Percentiles rank a stretch among this genome's conserved stretches.
Conservation (phyloP, 1,140 invertebrate genomes). For the Zaprionus vittiger region DNA sequence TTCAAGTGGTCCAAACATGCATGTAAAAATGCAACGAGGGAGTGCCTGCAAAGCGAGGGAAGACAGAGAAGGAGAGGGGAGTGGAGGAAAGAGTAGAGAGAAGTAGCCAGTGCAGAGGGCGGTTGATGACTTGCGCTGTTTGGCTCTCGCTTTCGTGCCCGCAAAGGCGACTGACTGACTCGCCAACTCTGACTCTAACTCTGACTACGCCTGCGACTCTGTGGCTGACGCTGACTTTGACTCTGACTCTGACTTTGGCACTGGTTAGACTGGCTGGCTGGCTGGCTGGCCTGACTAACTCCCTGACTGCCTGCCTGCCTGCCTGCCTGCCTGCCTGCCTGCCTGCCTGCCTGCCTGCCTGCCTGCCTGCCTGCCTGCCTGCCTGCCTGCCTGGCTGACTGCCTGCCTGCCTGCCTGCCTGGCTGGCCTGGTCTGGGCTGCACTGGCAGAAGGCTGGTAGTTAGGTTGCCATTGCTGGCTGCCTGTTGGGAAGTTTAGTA, state of each 20-base stretch:
- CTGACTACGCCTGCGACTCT: constrained; percentile 31
- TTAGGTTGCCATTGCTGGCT: neutral
- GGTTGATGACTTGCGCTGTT: constrained; percentile 73
- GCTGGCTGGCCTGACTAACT: constrained; percentile 48
- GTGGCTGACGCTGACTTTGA: constrained; percentile 23
- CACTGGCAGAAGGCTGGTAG: neutral
- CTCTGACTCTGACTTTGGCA: constrained; percentile 56
- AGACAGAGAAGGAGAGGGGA: neutral
- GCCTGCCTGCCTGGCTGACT: constrained; percentile 31
- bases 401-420: neutral
- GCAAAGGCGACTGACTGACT: constrained; percentile 72
- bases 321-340: neutral
- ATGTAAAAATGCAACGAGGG: constrained; percentile 79
- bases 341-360: constrained; percentile 18
- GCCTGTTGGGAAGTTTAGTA: neutral
- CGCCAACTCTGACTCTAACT: constrained; percentile 24
- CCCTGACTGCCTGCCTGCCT: constrained; percentile 6
- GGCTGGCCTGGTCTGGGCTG: neutral
- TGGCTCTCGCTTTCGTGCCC: constrained; percentile 59
- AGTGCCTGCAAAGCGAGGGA: constrained; percentile 25
- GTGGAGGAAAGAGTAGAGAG: neutral
- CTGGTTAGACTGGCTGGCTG: constrained; percentile 73
- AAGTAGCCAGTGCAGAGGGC: constrained; percentile 22
- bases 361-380: constrained; percentile 50
- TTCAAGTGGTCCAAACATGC: constrained; percentile 67